Base-by-base conservation (phyloP, 2,888 invertebrate genomes). In the Desoria tigrina region DNA sequence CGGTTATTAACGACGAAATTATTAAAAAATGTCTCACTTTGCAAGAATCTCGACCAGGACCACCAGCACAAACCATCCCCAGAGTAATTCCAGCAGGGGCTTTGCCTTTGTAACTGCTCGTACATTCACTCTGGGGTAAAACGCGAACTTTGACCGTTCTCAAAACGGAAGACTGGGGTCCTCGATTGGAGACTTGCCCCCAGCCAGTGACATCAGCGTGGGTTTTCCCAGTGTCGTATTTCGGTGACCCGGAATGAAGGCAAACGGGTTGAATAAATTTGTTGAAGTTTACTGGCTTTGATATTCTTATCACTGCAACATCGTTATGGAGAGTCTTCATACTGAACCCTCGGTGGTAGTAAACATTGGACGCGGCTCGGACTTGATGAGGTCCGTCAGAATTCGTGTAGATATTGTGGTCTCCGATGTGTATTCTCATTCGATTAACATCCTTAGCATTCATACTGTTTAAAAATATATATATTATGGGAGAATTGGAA, bases 361-460 rank as follows among this genome's bases (percentile, higher is more conserved):
- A 90, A 1, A 93, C 88, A 68, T 91, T 84, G 78, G 89, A 90
- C 60, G 92, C 89, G 78, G 87, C 87, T 76, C 90, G 86, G 74
- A 90, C 90, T 27, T 91, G 80, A 78, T 92, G 92, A 65, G 85
- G 84, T 1, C 88, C 87, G 80, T 92, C 92, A 1, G 84, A 81
- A 77, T 86, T 87, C 49, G 61, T 86, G 77, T 87, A 87, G 61
- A 93, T 92, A 76, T 93, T 89, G 79, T 92, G 86, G 79, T 92
- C 93, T 9, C 92, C 92, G 18, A 93, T 83, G 72, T 90, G 84
- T 0, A 90, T 90, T 1, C 89, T 90, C 62, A 93, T 78, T 60
- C 90, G 85, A 0, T 92, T 89, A 0, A 93, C 92, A 79, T 93
- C 92, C 88, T 89, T 90, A 0, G 91, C 89, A n/a, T n/a, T n/a